phyloP scores from a whole-genome alignment of 2,113 vertebrate species.

The Meles meles region DNA sequence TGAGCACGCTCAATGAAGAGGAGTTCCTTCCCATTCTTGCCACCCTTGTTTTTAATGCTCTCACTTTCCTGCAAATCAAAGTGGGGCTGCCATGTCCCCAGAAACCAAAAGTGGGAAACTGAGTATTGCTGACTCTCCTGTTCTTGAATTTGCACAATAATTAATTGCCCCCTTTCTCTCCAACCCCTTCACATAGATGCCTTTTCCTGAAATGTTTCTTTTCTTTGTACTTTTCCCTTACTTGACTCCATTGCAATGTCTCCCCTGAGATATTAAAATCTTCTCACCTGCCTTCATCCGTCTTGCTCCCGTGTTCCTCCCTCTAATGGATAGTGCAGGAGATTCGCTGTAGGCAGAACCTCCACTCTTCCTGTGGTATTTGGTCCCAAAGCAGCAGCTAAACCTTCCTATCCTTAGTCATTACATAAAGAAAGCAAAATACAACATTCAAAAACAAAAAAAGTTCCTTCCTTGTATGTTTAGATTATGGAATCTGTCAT shows the following conservation, averaged over 20 bases:
- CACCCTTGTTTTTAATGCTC: too few relatives aligned
- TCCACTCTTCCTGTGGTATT: too few relatives aligned
- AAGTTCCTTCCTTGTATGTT: not conserved
- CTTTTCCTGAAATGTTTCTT: not conserved
- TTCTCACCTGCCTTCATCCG: accelerated
- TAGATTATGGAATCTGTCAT: not conserved
- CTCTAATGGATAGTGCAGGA: accelerated
- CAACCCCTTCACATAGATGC: not conserved
- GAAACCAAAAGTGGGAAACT: not conserved
- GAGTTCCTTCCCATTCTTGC: not conserved
- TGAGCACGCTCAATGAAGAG: not conserved
- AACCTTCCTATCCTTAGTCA: not conserved
- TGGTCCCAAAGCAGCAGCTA: not conserved
- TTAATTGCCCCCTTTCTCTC: not conserved
- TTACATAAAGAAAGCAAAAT: not conserved
- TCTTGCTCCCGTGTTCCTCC: accelerated
- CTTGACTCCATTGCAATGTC: not conserved
- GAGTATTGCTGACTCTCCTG: not conserved
- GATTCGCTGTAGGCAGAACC: accelerated
- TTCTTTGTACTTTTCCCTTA: not conserved
- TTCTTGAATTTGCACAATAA: not conserved
- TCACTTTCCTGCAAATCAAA: not conserved
- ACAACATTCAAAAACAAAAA: not conserved
- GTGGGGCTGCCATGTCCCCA: not conserved
- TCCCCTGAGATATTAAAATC: not conserved